Conservation (phyloP, 2,888 invertebrate genomes). For the Phlogophora meticulosa region DNA sequence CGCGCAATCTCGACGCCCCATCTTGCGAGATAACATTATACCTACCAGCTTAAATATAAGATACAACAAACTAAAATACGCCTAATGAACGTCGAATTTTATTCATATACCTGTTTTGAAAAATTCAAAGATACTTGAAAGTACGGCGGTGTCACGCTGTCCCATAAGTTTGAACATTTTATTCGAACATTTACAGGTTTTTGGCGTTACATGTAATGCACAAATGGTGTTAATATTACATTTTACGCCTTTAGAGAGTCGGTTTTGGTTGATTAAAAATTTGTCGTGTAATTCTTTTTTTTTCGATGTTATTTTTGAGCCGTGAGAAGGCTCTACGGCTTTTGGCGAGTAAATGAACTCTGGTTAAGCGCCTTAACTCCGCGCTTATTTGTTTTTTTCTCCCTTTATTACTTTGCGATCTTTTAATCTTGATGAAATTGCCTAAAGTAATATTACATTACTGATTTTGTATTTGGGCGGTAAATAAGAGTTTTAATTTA, state of each 20-base stretch:
- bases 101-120: slow-evolving; percentile 78
- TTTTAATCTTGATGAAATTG: slow-evolving; percentile 52
- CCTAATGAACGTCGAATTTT: slow-evolving; percentile 84
- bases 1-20: slow-evolving; percentile 86
- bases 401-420: slow-evolving; percentile 61
- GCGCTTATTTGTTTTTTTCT: slow-evolving; percentile 60
- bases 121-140: slow-evolving; percentile 75
- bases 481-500: slow-evolving; percentile 10
- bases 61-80: slow-evolving; percentile 78
- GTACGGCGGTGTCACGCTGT: slow-evolving; percentile 79
- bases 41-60: slow-evolving; percentile 81
- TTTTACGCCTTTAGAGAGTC: slow-evolving; percentile 82
- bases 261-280: slow-evolving; percentile 82
- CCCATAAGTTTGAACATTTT: slow-evolving; percentile 85
- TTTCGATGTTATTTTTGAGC: slow-evolving; percentile 70
- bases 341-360: slow-evolving; percentile 57
- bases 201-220: slow-evolving; percentile 83
- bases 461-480: slow-evolving; percentile 23
- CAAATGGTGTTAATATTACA: slow-evolving; percentile 86
- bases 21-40: slow-evolving; percentile 82
- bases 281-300: slow-evolving; percentile 73
- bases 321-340: slow-evolving; percentile 68
- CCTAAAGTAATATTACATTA: slow-evolving; percentile 44
- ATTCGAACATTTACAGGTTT: slow-evolving; percentile 80
- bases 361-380: slow-evolving; percentile 54